Conservation (phyloP, 2,797 vertebrate species). For the Rachycentron canadum region DNA sequence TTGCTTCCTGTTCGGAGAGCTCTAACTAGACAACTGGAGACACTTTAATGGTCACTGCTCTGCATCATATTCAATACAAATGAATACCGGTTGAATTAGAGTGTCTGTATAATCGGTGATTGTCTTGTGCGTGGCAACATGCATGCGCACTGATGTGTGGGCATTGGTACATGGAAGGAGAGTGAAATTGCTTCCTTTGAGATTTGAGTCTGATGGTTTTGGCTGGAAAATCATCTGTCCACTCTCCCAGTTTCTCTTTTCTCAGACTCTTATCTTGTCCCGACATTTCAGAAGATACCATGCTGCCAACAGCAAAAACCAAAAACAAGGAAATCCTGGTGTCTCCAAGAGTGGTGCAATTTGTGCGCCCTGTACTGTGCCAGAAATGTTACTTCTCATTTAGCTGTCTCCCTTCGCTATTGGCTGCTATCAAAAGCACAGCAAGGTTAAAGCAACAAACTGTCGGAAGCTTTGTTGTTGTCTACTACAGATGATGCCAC, state of each 20-base stretch:
- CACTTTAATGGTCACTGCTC: constrained; percentile 60
- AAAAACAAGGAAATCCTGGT: constrained; percentile 2
- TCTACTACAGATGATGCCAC: constrained; percentile 1
- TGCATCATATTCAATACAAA: constrained; percentile 61
- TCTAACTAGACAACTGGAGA: constrained; percentile 67
- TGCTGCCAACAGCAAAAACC: constrained; percentile 22
- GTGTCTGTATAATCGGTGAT: constrained; percentile 48
- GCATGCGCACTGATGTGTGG: constrained; percentile 19
- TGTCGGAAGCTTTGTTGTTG: constrained; percentile 14
- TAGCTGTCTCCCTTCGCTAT: constrained; percentile 16
- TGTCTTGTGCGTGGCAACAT: constrained; percentile 15
- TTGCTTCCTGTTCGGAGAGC: constrained; percentile 62
- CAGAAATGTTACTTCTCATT: constrained; percentile 32
- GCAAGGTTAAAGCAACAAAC: constrained; percentile 12
- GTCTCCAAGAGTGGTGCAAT: constrained; percentile 17
- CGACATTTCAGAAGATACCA: constrained; percentile 25
- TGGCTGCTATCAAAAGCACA: constrained; percentile 26
- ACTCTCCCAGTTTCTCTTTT: background rate
- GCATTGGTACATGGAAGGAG: constrained; percentile 1
- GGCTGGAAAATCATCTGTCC: constrained; percentile 34
- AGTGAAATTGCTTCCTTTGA: constrained; percentile 44
- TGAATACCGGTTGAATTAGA: constrained; percentile 44
- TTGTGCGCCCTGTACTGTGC: constrained; percentile 26
- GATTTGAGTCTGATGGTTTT: constrained; percentile 37
- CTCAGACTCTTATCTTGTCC: constrained; percentile 11